These are phyloP conservation scores for Centropristis striata DNA, from an alignment of 2,113 vertebrate genomes.

Conservation along the genomic window DNA sequence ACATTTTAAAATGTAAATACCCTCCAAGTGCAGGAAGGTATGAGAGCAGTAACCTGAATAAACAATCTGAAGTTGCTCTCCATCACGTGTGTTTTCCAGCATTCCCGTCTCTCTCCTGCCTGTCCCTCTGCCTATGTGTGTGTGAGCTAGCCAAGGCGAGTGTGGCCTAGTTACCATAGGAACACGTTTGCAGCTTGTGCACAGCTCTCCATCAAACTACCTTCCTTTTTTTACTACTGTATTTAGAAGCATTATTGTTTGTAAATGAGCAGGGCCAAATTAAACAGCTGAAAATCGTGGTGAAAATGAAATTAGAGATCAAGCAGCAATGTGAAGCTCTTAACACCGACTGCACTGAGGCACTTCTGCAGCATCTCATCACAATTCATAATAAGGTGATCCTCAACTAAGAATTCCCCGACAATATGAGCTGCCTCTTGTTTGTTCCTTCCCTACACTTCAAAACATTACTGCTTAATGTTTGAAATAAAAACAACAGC, in stretches of 20 bases:
- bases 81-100: constrained; percentile 50
- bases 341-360: not conserved
- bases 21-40: not conserved
- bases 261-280: constrained; percentile 35
- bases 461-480: not conserved
- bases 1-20: constrained; percentile 15
- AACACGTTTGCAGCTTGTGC: constrained; percentile 72
- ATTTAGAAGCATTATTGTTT: constrained; percentile 55
- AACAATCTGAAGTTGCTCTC: constrained; percentile 44
- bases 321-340: constrained; percentile 28
- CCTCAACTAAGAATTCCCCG: not conserved
- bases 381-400: constrained; percentile 11
- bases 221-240: constrained; percentile 58
- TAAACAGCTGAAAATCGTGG: constrained; percentile 29
- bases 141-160: constrained; percentile 63
- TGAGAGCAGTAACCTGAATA: constrained; percentile 19
- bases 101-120: constrained; percentile 49
- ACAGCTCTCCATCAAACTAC: constrained; percentile 60
- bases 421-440: not conserved
- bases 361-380: constrained; percentile 3
- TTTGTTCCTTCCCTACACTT: constrained; percentile 23
- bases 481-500: constrained; percentile 45
- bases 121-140: constrained; percentile 58
- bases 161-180: constrained; percentile 82
- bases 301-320: not conserved